phyloP scores from a whole-genome alignment of 1,140 invertebrate genomes.

The Lamellibrachia luymesi region DNA sequence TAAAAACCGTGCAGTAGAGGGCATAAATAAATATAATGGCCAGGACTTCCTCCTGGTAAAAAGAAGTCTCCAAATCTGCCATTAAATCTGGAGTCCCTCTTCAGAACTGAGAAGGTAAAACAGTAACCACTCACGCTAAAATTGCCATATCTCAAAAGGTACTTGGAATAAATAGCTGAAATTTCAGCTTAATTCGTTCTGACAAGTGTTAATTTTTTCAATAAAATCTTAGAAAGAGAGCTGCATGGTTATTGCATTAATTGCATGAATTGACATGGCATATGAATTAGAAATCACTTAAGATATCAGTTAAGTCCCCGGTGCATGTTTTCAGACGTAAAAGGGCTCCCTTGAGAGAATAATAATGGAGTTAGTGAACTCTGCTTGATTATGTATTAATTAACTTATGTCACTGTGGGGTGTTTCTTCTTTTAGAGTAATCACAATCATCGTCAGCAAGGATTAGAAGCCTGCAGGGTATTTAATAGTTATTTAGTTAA shows the following conservation, averaged over 20 bases:
- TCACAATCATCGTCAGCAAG: no score
- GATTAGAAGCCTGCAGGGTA: no score
- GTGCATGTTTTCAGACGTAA: not conserved
- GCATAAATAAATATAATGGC: no score
- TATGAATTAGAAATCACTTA: not conserved
- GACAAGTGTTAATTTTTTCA: not conserved
- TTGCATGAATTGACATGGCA: not conserved
- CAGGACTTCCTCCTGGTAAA: not conserved
- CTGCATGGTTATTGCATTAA: not conserved
- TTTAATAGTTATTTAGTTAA: no score
- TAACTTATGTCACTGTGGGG: not conserved
- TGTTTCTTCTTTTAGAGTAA: not conserved
- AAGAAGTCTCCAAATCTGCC: not conserved
- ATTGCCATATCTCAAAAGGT: not conserved
- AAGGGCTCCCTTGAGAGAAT: not conserved
- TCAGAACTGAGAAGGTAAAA: not conserved
- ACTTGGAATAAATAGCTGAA: not conserved
- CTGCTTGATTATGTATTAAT: not conserved
- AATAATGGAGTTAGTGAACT: not conserved
- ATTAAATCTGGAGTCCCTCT: not conserved
- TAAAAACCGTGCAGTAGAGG: not conserved
- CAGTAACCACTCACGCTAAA: not conserved
- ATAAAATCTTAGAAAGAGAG: not conserved
- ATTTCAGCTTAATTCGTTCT: not conserved
- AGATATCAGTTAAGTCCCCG: not conserved